phyloP scores from a whole-genome alignment of 2,888 invertebrate genomes.

The Tenthredo amoena region DNA sequence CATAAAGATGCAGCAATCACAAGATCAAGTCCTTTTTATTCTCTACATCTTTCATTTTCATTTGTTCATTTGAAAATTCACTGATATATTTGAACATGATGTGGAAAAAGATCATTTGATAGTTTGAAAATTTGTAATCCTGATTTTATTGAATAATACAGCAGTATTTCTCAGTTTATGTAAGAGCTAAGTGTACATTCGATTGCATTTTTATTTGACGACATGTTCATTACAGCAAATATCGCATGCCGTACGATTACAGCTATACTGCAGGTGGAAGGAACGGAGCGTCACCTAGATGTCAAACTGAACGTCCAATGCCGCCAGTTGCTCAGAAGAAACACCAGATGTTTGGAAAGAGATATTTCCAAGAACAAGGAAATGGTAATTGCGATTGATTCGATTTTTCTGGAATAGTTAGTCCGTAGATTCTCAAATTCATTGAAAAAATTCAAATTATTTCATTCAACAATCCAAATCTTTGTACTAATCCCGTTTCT shows the following conservation, averaged over 20 bases:
- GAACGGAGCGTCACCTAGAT: conserved; percentile 74
- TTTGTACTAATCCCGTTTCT: background rate
- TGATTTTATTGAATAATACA: background rate
- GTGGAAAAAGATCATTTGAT: background rate
- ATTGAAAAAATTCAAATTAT: background rate
- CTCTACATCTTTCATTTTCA: background rate
- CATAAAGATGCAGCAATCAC: background rate
- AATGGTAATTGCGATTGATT: conserved; percentile 63
- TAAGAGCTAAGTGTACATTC: background rate
- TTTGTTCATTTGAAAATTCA: conserved; percentile 11
- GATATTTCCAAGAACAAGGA: conserved; percentile 86
- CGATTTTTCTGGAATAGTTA: conserved; percentile 50
- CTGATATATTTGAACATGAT: conserved; percentile 23
- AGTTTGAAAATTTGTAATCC: no score
- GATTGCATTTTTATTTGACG: background rate
- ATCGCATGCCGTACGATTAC: conserved; percentile 86
- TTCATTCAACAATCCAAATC: background rate
- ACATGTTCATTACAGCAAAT: conserved; percentile 79
- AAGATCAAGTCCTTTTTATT: background rate
- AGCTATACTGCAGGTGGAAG: conserved; percentile 80
- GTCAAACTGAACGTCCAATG: conserved; percentile 80
- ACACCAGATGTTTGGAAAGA: conserved; percentile 94
- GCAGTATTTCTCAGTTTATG: background rate
- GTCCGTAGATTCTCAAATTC: background rate
- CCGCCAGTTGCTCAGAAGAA: conserved; percentile 91